phyloP scores from a whole-genome alignment of 2,797 vertebrate species.

The Zenarchopterus dispar region DNA sequence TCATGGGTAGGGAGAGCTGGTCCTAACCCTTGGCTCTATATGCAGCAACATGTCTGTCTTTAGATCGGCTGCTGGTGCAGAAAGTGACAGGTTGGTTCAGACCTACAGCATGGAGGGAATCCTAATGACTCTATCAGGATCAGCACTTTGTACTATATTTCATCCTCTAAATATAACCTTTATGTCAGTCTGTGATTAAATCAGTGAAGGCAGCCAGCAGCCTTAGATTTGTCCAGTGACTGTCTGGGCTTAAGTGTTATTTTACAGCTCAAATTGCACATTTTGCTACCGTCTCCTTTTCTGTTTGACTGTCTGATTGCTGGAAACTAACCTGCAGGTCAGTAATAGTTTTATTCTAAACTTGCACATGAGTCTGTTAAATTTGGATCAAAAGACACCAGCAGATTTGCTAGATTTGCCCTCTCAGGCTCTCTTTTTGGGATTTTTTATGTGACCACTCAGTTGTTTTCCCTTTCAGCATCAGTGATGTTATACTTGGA shows the following conservation, averaged over 20 bases:
- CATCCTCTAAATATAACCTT: conserved; percentile 31
- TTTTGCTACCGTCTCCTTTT: conserved; percentile 27
- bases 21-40: conserved; percentile 37
- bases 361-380: conserved; percentile 48
- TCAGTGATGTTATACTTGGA: conserved; percentile 57
- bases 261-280: conserved; percentile 20
- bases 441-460: conserved; percentile 60
- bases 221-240: conserved; percentile 22
- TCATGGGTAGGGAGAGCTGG: conserved; percentile 58
- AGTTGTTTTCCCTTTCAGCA: conserved; percentile 62
- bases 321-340: conserved; percentile 38
- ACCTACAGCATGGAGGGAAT: conserved; percentile 68
- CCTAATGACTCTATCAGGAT: conserved; percentile 65
- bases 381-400: conserved; percentile 56
- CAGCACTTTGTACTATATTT: conserved; percentile 41
- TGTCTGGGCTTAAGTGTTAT: conserved; percentile 23
- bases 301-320: conserved; percentile 32
- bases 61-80: conserved; percentile 53
- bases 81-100: conserved; percentile 61
- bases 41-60: conserved; percentile 53
- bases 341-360: conserved; percentile 41
- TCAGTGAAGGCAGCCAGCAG: conserved; percentile 15
- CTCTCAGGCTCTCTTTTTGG: conserved; percentile 37
- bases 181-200: conserved; percentile 16
- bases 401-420: conserved; percentile 34